phyloP scores from a whole-genome alignment of 2,888 invertebrate genomes.

The Eledona agricola region DNA sequence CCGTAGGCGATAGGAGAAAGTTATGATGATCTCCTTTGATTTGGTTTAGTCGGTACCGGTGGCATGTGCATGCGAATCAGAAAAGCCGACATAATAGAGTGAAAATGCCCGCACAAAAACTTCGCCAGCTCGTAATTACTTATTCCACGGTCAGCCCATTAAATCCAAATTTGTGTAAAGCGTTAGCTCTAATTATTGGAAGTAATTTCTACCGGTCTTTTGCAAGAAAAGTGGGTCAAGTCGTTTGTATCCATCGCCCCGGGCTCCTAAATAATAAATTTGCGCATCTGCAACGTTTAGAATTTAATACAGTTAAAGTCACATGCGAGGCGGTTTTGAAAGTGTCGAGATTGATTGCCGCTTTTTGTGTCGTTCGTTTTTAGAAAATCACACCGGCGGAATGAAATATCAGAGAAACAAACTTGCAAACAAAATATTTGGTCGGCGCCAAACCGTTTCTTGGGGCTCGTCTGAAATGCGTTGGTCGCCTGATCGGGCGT shows the following conservation, averaged over 20 bases:
- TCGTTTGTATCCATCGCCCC: no score
- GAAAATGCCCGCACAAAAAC: constrained; percentile 11
- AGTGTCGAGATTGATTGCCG: neutral
- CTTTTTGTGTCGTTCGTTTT: constrained; percentile 7
- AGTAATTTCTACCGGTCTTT: constrained; percentile 20
- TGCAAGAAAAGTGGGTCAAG: constrained; percentile 9
- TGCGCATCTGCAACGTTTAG: constrained; percentile 4
- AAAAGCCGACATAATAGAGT: constrained; percentile 15
- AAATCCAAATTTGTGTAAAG: constrained; percentile 20
- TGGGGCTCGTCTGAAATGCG: no score
- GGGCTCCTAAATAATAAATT: constrained; percentile 1
- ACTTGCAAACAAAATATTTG: no score
- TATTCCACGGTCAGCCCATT: constrained; percentile 3
- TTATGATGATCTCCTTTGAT: constrained; percentile 54
- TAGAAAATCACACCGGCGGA: no score
- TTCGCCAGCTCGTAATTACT: constrained; percentile 4
- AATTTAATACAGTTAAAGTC: neutral
- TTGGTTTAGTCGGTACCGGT: constrained; percentile 39
- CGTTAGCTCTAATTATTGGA: constrained; percentile 11
- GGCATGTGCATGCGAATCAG: constrained; percentile 20
- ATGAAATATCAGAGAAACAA: no score
- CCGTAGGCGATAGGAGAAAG: constrained; percentile 53
- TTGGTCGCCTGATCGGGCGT: constrained; percentile 3
- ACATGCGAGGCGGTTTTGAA: neutral
- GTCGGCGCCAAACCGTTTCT: no score